A percentile compares a stretch with the other conserved stretches of the same genome.
These are phyloP conservation scores for Gerris lacustris DNA, from an alignment of 2,888 invertebrate genomes.

Conservation along the genomic window DNA sequence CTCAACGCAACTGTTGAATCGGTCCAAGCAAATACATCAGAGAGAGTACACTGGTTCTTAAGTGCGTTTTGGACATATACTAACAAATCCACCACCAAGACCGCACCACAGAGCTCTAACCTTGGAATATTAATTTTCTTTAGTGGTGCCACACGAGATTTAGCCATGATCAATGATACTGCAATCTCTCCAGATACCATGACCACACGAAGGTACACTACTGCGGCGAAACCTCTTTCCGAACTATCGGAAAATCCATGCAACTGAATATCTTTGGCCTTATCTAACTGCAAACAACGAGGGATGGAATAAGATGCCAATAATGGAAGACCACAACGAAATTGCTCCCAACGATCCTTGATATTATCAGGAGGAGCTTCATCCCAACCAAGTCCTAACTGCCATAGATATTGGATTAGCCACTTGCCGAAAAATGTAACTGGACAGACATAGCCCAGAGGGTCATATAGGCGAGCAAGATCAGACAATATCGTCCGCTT, in stretches of 20 bases:
- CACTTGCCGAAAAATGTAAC: conserved; percentile 27
- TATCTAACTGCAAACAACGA: conserved; percentile 9
- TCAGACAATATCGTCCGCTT: conserved; percentile 29
- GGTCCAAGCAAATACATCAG: neutral
- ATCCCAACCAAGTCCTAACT: conserved; percentile 30
- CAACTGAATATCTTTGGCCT: neutral
- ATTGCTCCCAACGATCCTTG: neutral
- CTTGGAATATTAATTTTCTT: neutral
- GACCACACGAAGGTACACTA: neutral
- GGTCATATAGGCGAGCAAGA: conserved; percentile 31
- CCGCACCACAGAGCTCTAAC: neutral
- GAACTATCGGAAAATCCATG: conserved; percentile 9
- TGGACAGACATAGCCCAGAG: conserved; percentile 28
- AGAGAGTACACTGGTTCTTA: neutral
- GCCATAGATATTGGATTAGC: conserved; percentile 29
- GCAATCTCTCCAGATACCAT: neutral
- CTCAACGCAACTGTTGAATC: neutral
- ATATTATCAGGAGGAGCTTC: conserved; percentile 22
- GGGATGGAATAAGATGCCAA: conserved; percentile 10
- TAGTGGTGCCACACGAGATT: neutral
- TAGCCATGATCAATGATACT: neutral
- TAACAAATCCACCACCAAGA: neutral
- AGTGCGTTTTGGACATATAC: neutral
- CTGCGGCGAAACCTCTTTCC: neutral
- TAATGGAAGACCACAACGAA: neutral